Evolutionary conservation across 2,113 vertebrate species (phyloP).

Genomic region (Cynoglossus semilaevis): DNA sequence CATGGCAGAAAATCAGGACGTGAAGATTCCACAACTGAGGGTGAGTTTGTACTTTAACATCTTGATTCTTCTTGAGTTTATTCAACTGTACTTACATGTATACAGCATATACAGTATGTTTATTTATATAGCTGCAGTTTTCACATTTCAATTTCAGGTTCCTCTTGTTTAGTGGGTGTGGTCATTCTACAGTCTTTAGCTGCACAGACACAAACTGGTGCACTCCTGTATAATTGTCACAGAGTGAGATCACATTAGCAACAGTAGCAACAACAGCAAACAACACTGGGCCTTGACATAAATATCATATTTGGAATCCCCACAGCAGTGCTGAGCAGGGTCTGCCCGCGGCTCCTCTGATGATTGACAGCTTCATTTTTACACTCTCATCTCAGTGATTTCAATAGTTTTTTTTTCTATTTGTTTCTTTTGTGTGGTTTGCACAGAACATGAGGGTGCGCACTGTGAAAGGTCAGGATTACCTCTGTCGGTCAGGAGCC

Average conservation of each 20-base stretch:
- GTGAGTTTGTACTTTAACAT: constrained; percentile 73
- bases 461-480: constrained; percentile 90
- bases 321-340: too few species aligned
- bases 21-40: constrained; percentile 89
- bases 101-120: too few species aligned
- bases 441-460: constrained; percentile 92
- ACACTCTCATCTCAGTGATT: constrained; percentile 8
- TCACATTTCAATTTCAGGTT: constrained; percentile 15
- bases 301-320: too few species aligned
- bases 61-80: background rate
- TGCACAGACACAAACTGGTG: too few species aligned
- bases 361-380: constrained; percentile 1
- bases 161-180: constrained; percentile 39
- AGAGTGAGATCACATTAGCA: too few species aligned
- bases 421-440: constrained; percentile 30
- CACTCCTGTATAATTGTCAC: too few species aligned
- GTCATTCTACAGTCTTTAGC: constrained; percentile 3
- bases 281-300: too few species aligned
- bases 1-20: constrained; percentile 88
- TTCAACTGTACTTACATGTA: too few species aligned
- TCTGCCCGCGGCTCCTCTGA: background rate
- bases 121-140: too few species aligned
- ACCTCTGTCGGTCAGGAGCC: constrained; percentile 89
- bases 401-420: constrained; percentile 3
- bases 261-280: too few species aligned